Evolutionary conservation across 2,113 vertebrate genomes (phyloP).

Genomic region (Campylomormyrus tamandua): DNA sequence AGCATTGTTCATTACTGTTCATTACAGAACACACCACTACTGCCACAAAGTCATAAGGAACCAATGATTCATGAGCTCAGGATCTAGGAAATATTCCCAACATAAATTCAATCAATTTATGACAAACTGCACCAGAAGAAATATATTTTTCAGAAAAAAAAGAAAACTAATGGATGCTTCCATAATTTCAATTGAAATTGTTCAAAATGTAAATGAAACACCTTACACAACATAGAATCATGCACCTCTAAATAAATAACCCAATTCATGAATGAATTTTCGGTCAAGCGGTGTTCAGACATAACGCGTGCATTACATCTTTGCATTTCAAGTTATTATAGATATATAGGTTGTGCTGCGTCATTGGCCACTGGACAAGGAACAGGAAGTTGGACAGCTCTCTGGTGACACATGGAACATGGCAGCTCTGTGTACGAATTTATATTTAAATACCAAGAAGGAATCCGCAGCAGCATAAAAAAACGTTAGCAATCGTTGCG

Average conservation of each 20-base stretch:
- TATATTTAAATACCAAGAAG: conserved; percentile 10
- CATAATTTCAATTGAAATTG: neutral
- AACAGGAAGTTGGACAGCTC: neutral
- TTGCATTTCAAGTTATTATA: neutral
- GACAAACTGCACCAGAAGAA: neutral
- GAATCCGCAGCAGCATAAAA: neutral
- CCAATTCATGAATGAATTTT: neutral
- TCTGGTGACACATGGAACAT: neutral
- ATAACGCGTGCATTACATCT: neutral
- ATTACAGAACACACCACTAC: neutral
- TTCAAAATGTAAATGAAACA: neutral
- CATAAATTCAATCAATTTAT: neutral
- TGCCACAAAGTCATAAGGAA: neutral
- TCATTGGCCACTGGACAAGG: neutral
- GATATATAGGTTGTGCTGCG: neutral
- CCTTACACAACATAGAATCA: neutral
- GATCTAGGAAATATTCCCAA: neutral
- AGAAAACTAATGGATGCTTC: neutral
- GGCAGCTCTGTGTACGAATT: neutral
- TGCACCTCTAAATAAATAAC: neutral
- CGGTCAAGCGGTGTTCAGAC: neutral
- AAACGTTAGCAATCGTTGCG: neutral
- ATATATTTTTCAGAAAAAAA: neutral
- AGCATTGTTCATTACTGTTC: neutral
- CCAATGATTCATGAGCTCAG: neutral